Conservation (phyloP, 2,113 vertebrate species). For the Dicentrarchus labrax region DNA sequence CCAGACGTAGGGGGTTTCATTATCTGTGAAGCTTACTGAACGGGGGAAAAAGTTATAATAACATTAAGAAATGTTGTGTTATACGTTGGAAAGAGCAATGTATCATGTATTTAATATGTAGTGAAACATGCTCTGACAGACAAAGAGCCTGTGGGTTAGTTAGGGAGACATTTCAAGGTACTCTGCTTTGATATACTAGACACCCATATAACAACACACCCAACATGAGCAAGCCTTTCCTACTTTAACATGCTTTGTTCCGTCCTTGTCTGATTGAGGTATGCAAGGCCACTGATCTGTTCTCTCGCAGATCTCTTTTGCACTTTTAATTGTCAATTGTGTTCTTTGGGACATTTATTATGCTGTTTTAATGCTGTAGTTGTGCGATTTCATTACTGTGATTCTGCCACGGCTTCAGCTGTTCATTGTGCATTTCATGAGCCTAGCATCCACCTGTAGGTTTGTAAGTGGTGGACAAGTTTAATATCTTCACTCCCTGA, state of each 20-base stretch:
- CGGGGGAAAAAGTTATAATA: background rate
- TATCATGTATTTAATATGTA: background rate
- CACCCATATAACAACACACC: background rate
- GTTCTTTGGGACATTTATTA: background rate
- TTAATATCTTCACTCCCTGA: conserved; percentile 22
- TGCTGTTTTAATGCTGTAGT: background rate
- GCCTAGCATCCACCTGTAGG: conserved; percentile 15
- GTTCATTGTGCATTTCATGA: background rate
- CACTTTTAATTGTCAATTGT: background rate
- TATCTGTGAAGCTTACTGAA: background rate
- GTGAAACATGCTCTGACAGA: background rate
- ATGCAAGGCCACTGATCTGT: background rate
- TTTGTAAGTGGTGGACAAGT: background rate
- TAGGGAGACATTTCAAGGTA: background rate
- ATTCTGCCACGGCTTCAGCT: background rate
- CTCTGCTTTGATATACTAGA: background rate
- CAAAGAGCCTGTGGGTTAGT: background rate
- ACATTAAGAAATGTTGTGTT: background rate
- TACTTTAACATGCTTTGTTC: background rate
- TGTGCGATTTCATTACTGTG: background rate
- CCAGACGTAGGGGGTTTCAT: background rate
- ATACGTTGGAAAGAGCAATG: background rate
- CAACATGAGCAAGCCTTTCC: background rate
- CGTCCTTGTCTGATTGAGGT: background rate
- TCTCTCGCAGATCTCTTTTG: background rate